Conservation (phyloP, 2,113 vertebrate genomes). For the Pristiophorus japonicus region DNA sequence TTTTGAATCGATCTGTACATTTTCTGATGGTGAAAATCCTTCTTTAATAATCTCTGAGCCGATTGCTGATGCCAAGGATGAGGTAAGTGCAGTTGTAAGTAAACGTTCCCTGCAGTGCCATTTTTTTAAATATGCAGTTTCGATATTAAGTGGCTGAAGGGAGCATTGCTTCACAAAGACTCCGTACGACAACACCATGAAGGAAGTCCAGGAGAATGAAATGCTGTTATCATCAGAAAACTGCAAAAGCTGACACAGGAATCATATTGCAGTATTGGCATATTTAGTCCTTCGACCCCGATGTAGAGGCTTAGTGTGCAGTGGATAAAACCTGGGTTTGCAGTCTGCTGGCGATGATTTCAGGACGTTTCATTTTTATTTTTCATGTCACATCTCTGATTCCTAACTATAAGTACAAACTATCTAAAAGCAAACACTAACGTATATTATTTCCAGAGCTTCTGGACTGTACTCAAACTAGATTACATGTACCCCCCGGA, state of each 20-base stretch:
- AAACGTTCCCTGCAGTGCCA: background rate
- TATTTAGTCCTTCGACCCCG: too few species aligned
- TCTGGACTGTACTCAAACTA: background rate
- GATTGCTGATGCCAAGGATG: background rate
- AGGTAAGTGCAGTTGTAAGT: background rate
- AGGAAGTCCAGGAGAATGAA: background rate
- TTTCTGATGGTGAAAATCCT: background rate
- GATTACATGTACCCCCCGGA: background rate
- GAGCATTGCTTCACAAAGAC: background rate
- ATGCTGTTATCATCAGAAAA: background rate
- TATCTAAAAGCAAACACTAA: background rate
- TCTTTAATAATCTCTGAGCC: background rate
- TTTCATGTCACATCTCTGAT: background rate
- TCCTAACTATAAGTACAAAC: background rate
- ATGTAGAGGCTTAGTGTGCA: too few species aligned
- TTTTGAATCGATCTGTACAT: background rate
- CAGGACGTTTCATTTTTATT: background rate
- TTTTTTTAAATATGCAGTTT: background rate
- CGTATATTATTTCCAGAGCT: background rate
- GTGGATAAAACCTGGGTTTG: background rate
- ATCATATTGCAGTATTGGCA: background rate
- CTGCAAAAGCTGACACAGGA: background rate
- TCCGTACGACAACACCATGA: background rate
- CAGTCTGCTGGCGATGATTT: background rate
- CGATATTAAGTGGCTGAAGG: background rate